A percentile compares a stretch with the other conserved stretches of the same genome.
Conservation (phyloP, 2,888 invertebrate species). For the Macrostomum cliftonense region DNA sequence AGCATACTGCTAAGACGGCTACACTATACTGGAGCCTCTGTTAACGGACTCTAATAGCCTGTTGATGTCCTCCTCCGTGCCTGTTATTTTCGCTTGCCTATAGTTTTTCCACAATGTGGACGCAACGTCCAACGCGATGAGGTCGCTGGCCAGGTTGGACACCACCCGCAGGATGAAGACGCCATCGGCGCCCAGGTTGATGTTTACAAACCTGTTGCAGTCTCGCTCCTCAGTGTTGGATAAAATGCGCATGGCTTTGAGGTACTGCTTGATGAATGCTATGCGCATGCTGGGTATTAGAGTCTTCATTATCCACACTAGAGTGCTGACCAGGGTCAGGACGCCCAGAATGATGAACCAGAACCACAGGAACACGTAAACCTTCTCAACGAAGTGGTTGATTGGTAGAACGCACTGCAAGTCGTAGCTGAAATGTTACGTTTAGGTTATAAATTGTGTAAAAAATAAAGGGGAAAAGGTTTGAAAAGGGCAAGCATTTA, state of each 20-base stretch:
- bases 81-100: slow-evolving; percentile 16
- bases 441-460: too few relatives aligned
- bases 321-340: slow-evolving; percentile 25
- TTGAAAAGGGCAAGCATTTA: too few relatives aligned
- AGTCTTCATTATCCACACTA: slow-evolving; percentile 25
- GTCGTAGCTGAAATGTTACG: slow-evolving; percentile 11
- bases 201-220: slow-evolving; percentile 30
- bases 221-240: slow-evolving; percentile 27
- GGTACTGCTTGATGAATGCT: slow-evolving; percentile 37
- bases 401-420: slow-evolving; percentile 12
- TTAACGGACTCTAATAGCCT: slow-evolving; percentile 11
- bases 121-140: slow-evolving; percentile 19
- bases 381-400: slow-evolving; percentile 18
- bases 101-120: slow-evolving; percentile 20
- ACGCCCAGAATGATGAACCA: slow-evolving; percentile 31
- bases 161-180: slow-evolving; percentile 28
- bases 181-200: slow-evolving; percentile 32
- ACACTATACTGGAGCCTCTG: slow-evolving; percentile 12
- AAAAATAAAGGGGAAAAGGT: too few relatives aligned
- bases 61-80: slow-evolving; percentile 11
- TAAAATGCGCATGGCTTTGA: slow-evolving; percentile 38
- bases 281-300: slow-evolving; percentile 19
- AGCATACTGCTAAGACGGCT: background rate
- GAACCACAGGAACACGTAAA: slow-evolving; percentile 36
- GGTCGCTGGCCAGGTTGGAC: slow-evolving; percentile 20